These are phyloP conservation scores for Nixonia krombeini DNA, from an alignment of 1,140 invertebrate species.

Conservation along the genomic window DNA sequence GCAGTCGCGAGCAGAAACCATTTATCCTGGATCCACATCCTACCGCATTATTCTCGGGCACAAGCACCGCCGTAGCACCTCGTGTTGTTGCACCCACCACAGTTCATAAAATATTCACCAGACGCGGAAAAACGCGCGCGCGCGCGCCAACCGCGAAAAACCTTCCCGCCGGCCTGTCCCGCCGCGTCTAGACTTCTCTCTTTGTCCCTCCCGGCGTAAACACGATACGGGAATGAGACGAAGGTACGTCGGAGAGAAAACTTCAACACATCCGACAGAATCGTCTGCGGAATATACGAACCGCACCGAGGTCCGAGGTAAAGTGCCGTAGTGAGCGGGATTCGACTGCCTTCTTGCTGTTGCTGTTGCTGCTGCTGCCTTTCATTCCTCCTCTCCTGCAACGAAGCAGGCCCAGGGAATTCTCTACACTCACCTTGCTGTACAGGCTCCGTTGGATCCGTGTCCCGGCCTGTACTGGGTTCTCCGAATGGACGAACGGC, in stretches of 20 bases:
- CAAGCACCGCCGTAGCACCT: slow-evolving; percentile 17
- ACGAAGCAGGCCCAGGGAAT: slow-evolving; percentile 32
- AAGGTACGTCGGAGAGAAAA: slow-evolving; percentile 1
- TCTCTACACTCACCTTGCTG: slow-evolving; percentile 50
- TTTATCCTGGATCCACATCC: slow-evolving; percentile 62
- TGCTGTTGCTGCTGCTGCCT: slow-evolving; percentile 20
- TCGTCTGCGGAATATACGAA: slow-evolving; percentile 27
- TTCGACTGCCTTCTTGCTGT: slow-evolving; percentile 32
- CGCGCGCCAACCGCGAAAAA: slow-evolving; percentile 7
- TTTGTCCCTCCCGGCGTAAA: too few relatives aligned
- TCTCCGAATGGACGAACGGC: slow-evolving; percentile 27
- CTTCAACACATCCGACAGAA: slow-evolving; percentile 10
- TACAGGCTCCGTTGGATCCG: slow-evolving; percentile 20
- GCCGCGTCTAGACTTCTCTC: background rate
- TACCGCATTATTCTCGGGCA: slow-evolving; percentile 63
- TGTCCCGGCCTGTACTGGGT: slow-evolving; percentile 27
- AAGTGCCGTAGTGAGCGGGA: slow-evolving; percentile 57
- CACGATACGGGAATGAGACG: too few relatives aligned
- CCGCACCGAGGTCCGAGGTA: slow-evolving; percentile 53
- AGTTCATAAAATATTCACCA: slow-evolving; percentile 16
- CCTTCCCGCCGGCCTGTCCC: background rate
- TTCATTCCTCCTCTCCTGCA: slow-evolving; percentile 28
- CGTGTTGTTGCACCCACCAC: slow-evolving; percentile 33
- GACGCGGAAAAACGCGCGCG: slow-evolving; percentile 4
- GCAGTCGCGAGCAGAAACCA: slow-evolving; percentile 54